A percentile compares a stretch with the other conserved stretches of the same genome.
These are phyloP conservation scores for Intellagama lesueurii DNA, from an alignment of 2,797 vertebrate species.

Conservation along the genomic window DNA sequence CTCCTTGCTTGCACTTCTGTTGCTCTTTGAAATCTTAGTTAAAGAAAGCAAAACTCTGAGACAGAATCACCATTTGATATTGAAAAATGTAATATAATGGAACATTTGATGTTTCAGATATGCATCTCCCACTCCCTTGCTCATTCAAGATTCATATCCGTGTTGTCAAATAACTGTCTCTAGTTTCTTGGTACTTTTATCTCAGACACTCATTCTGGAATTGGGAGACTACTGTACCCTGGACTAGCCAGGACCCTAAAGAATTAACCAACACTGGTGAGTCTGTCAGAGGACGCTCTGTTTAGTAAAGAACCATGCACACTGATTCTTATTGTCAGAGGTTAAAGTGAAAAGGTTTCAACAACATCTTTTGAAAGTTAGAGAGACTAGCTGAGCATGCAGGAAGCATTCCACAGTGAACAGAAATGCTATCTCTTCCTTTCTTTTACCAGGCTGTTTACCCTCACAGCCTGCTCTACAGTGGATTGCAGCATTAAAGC, in stretches of 20 bases:
- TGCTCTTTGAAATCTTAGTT: neutral
- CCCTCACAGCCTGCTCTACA: slow-evolving; percentile 43
- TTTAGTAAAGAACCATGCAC: slow-evolving; percentile 14
- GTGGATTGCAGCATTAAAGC: slow-evolving; percentile 41
- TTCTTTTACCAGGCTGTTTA: slow-evolving; percentile 40
- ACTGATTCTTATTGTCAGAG: neutral
- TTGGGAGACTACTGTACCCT: neutral
- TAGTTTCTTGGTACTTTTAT: neutral
- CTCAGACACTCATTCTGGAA: neutral
- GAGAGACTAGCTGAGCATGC: slow-evolving; percentile 39
- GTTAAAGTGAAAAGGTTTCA: slow-evolving; percentile 18
- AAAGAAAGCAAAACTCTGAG: neutral
- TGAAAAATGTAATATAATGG: neutral
- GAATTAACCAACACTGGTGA: neutral
- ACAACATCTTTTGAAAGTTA: slow-evolving; percentile 39
- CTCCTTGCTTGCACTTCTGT: neutral
- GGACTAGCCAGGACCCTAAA: neutral
- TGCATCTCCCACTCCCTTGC: neutral
- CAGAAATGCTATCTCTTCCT: slow-evolving; percentile 35
- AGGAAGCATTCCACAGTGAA: slow-evolving; percentile 41
- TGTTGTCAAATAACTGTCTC: neutral
- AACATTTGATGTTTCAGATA: neutral
- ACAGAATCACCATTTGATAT: neutral
- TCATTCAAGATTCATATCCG: neutral
- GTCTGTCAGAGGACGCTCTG: neutral